Conservation (phyloP, 1,140 invertebrate species). For the Chrysopa pallens region DNA sequence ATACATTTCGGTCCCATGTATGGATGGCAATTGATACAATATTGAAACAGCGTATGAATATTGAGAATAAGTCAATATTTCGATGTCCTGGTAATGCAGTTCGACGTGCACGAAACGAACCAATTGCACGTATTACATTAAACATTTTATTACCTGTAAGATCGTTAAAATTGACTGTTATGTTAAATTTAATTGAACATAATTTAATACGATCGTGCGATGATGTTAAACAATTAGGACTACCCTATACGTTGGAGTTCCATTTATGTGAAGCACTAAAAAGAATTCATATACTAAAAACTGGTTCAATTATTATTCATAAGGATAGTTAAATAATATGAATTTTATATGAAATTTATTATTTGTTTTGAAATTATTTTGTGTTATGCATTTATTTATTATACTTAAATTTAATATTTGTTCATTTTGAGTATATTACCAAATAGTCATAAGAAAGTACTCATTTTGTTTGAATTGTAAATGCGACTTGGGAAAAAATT, state of each 20-base stretch:
- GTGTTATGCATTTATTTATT: no score
- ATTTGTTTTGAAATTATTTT: no score
- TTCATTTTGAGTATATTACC: no score
- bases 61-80: constrained; percentile 20
- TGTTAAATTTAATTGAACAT: not conserved
- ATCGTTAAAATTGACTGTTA: not conserved
- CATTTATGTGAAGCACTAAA: not conserved
- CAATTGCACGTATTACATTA: not conserved
- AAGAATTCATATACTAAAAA: not conserved
- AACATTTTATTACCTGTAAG: not conserved
- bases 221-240: not conserved
- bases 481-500: no score
- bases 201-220: not conserved
- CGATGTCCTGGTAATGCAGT: constrained; percentile 8
- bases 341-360: no score
- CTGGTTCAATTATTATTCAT: no score
- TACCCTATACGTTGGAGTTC: not conserved
- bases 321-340: no score
- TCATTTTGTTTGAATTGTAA: no score
- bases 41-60: constrained; percentile 32
- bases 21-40: constrained; percentile 49
- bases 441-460: no score
- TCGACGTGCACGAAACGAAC: not conserved
- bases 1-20: constrained; percentile 52
- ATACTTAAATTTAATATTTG: no score